Evolutionary conservation across 2,888 invertebrate genomes (phyloP), one percentile per base, ranked within the genome.

Genomic region (Metellina segmentata): DNA sequence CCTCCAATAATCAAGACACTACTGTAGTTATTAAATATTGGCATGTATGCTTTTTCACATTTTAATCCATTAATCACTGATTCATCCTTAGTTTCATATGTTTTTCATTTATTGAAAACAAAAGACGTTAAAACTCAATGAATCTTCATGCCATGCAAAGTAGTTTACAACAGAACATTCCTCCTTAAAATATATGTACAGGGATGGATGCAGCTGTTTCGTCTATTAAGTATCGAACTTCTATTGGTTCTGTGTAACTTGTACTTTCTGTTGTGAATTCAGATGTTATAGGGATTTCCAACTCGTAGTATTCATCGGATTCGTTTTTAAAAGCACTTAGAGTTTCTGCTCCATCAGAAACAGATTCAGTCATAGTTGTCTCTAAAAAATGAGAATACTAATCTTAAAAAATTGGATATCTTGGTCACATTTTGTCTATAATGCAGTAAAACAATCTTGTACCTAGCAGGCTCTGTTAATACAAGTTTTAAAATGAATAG

Each of bases 161-260:
- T 1, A 34, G 34, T 34, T 34, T n/a, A n/a, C n/a, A 34, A 34
- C 34, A 4, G 4, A 34, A 72, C 72, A 72, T n/a, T 72, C 16
- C 20, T 0, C 4, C 77, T 48, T 49, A 77, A 77, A 34, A 48
- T 81, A 85, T 85, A 19, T 85, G 77, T 49, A 90, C n/a, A 8
- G 89, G 72, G 34, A 90, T 79, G 20, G 89, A 48, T 13, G 82
- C 75, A 75, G 74, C 61, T 53, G 52, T 85, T 53, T 90, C 89
- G 20, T 90, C 89, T 6, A 90, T 53, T 48, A 90, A 90, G 70
- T 70, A 71, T 19, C 70, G 82, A 7, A 77, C 89, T 48, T 78
- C 89, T 19, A 70, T 70, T 9, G 82, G 82, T 53, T 89, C 89
- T 19, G 77, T 70, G 49, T 89, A 83, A 16, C 72, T 74, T 9